Evolutionary conservation across 2,888 invertebrate genomes (phyloP).

Genomic region (Blera fallax): DNA sequence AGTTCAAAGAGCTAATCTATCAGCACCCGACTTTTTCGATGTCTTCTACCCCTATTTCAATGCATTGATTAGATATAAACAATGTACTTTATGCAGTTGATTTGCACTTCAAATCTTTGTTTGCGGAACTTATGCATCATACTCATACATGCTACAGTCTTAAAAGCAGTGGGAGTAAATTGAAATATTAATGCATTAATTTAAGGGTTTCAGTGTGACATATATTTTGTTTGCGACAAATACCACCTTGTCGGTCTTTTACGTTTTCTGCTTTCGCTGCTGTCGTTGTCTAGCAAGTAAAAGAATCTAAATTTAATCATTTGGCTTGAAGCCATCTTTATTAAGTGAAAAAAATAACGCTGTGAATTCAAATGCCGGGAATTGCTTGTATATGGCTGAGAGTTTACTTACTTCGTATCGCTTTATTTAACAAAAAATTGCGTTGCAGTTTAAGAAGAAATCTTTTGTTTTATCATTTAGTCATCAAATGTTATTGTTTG

Average conservation of each 20-base stretch:
- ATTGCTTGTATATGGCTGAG: neutral
- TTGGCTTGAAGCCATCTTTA: slow-evolving; percentile 57
- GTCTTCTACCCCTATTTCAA: neutral
- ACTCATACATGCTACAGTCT: neutral
- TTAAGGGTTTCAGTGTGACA: neutral
- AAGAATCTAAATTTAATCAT: slow-evolving; percentile 50
- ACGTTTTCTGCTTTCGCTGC: neutral
- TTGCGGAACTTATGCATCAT: neutral
- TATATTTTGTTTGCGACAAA: slow-evolving; percentile 2
- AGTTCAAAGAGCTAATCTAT: neutral
- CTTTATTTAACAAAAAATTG: neutral
- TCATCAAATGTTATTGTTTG: neutral
- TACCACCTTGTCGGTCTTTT: neutral
- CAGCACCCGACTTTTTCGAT: no score
- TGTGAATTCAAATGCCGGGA: slow-evolving; percentile 21
- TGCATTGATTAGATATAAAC: no score
- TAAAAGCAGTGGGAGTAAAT: slow-evolving; percentile 6
- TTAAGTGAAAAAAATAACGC: slow-evolving; percentile 19
- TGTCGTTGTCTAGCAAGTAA: slow-evolving; percentile 12
- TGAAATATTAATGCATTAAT: neutral
- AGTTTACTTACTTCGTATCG: no score
- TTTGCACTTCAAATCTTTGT: neutral
- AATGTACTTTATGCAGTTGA: neutral
- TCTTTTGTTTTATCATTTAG: neutral
- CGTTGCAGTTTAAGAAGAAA: neutral